Conservation (phyloP, 2,888 invertebrate genomes). For the Nomada fucata region DNA sequence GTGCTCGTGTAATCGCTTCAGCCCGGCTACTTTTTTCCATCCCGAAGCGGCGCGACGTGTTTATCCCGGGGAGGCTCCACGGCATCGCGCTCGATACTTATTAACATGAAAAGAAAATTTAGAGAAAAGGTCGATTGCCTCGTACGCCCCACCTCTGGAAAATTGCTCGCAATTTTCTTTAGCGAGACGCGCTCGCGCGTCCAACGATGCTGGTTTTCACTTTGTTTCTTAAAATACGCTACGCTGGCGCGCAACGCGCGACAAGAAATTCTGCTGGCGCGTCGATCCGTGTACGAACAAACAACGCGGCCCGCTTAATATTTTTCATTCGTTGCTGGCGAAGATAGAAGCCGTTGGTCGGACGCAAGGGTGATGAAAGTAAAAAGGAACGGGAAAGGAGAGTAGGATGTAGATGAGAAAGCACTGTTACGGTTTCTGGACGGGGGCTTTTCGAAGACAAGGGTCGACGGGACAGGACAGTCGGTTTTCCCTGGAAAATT, state of each 20-base stretch:
- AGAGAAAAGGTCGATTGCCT: neutral
- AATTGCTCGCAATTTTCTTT: constrained; percentile 13
- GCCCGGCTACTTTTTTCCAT: neutral
- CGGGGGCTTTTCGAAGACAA: constrained; percentile 43
- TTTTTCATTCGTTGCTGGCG: constrained; percentile 49
- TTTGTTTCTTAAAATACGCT: constrained; percentile 3
- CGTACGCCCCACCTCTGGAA: constrained; percentile 2
- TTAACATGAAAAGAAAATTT: neutral
- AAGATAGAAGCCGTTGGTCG: constrained; percentile 21
- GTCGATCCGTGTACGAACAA: constrained; percentile 5
- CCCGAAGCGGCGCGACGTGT: neutral
- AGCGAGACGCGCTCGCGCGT: neutral
- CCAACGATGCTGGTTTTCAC: constrained; percentile 14
- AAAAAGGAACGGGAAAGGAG: constrained; percentile 42
- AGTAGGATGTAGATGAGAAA: constrained; percentile 65
- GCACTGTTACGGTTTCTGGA: constrained; percentile 53
- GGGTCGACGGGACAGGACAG: constrained; percentile 50
- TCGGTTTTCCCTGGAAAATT: constrained; percentile 65
- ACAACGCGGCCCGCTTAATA: constrained; percentile 36
- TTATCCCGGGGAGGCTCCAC: neutral
- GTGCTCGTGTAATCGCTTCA: constrained; percentile 38
- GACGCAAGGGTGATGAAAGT: constrained; percentile 4
- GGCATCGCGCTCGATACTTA: neutral
- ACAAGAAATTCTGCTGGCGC: constrained; percentile 32
- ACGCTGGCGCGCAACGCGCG: constrained; percentile 9